phyloP scores from a whole-genome alignment of 2,797 vertebrate genomes.

The Scyliorhinus canicula region DNA sequence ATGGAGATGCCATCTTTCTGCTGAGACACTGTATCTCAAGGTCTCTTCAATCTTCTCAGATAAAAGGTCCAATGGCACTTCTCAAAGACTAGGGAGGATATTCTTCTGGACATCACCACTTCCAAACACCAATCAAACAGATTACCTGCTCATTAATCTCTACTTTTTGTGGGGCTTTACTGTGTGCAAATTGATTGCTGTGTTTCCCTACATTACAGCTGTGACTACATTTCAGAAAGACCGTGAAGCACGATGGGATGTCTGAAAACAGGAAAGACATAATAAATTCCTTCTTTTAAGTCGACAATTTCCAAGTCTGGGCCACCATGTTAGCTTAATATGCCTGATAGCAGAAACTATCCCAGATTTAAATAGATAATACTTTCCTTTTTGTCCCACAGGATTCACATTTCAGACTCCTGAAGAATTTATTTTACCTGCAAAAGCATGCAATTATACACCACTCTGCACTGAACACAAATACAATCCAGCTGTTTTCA shows the following conservation, averaged over 20 bases:
- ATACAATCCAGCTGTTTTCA: conserved; percentile 58
- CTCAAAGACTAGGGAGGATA: not conserved
- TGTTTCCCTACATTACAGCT: not conserved
- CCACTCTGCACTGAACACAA: conserved; percentile 48
- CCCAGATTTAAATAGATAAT: not conserved
- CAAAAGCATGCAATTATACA: conserved; percentile 50
- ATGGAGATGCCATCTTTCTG: not conserved
- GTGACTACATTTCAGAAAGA: not conserved
- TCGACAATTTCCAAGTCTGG: not conserved
- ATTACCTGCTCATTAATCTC: not conserved
- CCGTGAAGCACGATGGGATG: not conserved
- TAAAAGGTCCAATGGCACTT: not conserved
- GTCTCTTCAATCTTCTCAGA: not conserved
- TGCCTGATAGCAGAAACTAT: not conserved
- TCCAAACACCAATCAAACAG: not conserved
- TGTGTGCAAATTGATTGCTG: not conserved
- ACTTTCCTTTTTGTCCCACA: not conserved
- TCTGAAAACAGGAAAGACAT: not conserved
- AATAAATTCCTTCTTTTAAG: not conserved
- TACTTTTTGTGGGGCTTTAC: not conserved
- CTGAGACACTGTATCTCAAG: not conserved
- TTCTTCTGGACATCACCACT: not conserved
- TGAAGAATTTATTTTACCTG: conserved; percentile 52
- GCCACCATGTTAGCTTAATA: conserved; percentile 1
- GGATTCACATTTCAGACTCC: conserved; percentile 19